phyloP scores from a whole-genome alignment of 2,888 invertebrate genomes.

The Polymixis flavicincta region DNA sequence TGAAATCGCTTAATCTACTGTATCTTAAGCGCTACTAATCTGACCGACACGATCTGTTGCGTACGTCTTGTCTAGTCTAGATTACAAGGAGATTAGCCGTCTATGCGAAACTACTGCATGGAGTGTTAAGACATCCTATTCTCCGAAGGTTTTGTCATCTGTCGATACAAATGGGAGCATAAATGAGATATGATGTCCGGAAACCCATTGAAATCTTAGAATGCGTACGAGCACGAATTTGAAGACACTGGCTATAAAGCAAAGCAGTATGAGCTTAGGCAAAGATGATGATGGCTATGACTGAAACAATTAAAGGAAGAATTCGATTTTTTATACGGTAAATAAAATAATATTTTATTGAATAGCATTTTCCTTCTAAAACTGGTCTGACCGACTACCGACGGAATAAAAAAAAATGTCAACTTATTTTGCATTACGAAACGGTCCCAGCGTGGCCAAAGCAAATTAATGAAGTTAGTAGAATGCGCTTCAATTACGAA shows the following conservation, averaged over 20 bases:
- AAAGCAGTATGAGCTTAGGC: not conserved
- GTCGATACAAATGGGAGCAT: not conserved
- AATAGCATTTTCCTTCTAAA: slow-evolving; percentile 10
- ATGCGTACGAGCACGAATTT: not conserved
- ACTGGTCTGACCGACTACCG: not conserved
- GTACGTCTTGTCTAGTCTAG: slow-evolving; percentile 47
- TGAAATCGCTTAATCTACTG: slow-evolving; percentile 44
- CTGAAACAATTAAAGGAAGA: not conserved
- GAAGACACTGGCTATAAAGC: not conserved
- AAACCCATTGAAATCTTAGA: not conserved
- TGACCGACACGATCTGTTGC: slow-evolving; percentile 48
- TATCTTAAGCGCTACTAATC: slow-evolving; percentile 57
- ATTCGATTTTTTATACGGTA: not conserved
- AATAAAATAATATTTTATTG: not conserved
- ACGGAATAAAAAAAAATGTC: slow-evolving; percentile 18
- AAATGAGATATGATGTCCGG: not conserved
- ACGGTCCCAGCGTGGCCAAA: slow-evolving; percentile 27
- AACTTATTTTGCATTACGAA: slow-evolving; percentile 30
- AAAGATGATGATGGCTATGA: not conserved
- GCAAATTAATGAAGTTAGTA: slow-evolving; percentile 45
- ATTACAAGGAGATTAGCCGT: slow-evolving; percentile 40
- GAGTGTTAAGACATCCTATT: slow-evolving; percentile 11
- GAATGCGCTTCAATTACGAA: slow-evolving; percentile 55
- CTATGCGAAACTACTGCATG: slow-evolving; percentile 14
- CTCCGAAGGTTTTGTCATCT: slow-evolving; percentile 15